Evolutionary conservation across 2,113 vertebrate species (phyloP).

Genomic region (Archocentrus centrarchus): DNA sequence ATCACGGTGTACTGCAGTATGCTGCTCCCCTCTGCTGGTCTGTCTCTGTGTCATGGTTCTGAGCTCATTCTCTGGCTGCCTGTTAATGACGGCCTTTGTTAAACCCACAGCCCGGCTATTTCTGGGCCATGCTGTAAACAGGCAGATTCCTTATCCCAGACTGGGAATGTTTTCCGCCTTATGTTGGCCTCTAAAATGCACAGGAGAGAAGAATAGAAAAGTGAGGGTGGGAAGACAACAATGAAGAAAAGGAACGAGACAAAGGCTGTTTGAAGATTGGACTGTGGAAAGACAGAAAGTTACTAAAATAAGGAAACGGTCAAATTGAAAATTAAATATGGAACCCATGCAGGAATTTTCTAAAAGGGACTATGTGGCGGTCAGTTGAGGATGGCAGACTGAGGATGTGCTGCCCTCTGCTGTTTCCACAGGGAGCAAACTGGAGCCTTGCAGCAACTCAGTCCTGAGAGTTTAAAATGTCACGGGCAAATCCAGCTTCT

Average conservation of each 20-base stretch:
- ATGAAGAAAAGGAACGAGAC: neutral
- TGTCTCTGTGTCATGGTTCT: constrained; percentile 37
- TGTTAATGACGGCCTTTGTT: constrained; percentile 81
- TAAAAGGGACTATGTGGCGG: neutral
- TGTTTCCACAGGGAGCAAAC: constrained; percentile 11
- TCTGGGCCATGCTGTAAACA: constrained; percentile 80
- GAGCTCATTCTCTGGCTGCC: constrained; percentile 56
- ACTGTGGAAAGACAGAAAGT: neutral
- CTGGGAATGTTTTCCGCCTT: constrained; percentile 74
- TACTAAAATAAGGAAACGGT: neutral
- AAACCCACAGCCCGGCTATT: constrained; percentile 81
- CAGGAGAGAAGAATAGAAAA: neutral
- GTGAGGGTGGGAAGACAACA: neutral
- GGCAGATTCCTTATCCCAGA: constrained; percentile 78
- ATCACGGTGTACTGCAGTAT: constrained; percentile 12
- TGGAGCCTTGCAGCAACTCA: neutral
- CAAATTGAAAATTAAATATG: neutral
- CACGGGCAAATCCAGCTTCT: constrained; percentile 16
- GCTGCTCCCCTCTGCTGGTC: constrained; percentile 62
- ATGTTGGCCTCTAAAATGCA: constrained; percentile 16
- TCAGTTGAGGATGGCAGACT: constrained; percentile 2
- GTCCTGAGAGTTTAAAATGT: constrained; percentile 20
- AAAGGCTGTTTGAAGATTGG: neutral
- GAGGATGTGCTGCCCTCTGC: constrained; percentile 64
- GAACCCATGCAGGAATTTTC: neutral